phyloP scores from a whole-genome alignment of 2,113 vertebrate species.

The Centropus bengalensis region DNA sequence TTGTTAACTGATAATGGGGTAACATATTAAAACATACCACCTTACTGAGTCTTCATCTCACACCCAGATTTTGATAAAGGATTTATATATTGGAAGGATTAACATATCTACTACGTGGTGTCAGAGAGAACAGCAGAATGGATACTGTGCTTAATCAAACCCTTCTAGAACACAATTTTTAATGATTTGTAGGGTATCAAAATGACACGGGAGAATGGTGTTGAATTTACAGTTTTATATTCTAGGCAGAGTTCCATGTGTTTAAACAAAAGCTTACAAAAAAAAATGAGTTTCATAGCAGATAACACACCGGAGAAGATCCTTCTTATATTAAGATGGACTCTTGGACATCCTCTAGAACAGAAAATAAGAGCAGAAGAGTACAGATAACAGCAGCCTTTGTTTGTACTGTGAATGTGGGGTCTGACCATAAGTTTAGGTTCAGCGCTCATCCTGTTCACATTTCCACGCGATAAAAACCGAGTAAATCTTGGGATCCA shows the following conservation, averaged over 20 bases:
- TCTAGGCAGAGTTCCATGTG: background rate
- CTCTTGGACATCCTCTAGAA: background rate
- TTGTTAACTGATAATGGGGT: too few relatives aligned
- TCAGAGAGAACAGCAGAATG: background rate
- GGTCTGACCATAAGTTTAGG: background rate
- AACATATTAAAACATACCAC: background rate
- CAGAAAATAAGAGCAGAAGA: background rate
- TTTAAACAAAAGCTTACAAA: background rate
- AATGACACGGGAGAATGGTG: background rate
- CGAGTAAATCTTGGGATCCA: background rate
- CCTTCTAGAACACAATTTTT: background rate
- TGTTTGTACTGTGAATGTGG: background rate
- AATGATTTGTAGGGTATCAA: background rate
- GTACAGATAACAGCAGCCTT: background rate
- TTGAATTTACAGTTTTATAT: background rate
- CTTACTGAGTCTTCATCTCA: background rate
- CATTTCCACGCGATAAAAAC: background rate
- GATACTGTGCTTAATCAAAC: background rate
- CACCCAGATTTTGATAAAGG: background rate
- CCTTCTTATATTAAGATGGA: background rate
- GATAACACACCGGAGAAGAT: background rate
- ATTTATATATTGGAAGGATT: too few relatives aligned
- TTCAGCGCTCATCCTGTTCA: background rate
- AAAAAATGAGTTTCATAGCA: background rate
- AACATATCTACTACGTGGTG: background rate